These are phyloP conservation scores for Sebastes paucispinis DNA, from an alignment of 2,797 vertebrate genomes.

Conservation along the genomic window DNA sequence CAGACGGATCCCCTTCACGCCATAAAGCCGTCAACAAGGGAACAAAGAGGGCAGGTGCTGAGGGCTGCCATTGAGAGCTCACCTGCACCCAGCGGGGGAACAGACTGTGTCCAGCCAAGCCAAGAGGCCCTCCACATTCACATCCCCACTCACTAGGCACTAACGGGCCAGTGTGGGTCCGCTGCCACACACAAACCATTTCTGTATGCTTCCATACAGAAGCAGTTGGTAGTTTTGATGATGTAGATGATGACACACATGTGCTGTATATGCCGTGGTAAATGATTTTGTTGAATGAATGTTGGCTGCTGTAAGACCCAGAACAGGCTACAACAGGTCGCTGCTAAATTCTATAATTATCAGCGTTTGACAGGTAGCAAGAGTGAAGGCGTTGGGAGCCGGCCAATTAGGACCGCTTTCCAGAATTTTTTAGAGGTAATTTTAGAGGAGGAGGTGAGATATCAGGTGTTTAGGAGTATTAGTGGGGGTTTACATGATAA, in stretches of 20 bases:
- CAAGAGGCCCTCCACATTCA: constrained; percentile 78
- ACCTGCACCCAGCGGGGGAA: constrained; percentile 83
- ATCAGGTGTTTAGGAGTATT: constrained; percentile 17
- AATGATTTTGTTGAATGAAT: constrained; percentile 52
- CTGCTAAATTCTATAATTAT: constrained; percentile 62
- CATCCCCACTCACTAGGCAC: constrained; percentile 64
- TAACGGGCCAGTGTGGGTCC: constrained; percentile 41
- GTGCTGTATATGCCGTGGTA: constrained; percentile 4
- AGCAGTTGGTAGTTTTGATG: constrained; percentile 2
- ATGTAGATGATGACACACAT: constrained; percentile 34
- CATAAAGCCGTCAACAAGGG: constrained; percentile 82
- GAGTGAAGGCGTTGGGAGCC: constrained; percentile 42
- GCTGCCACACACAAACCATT: constrained; percentile 36
- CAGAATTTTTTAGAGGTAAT: constrained; percentile 35
- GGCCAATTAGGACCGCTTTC: constrained; percentile 44
- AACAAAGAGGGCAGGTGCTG: constrained; percentile 85
- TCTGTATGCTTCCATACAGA: constrained; percentile 18
- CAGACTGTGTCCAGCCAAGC: constrained; percentile 72
- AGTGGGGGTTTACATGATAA: background rate
- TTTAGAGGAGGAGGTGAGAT: constrained; percentile 31
- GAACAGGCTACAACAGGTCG: constrained; percentile 59
- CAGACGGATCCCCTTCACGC: constrained; percentile 80
- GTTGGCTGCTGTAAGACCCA: constrained; percentile 30
- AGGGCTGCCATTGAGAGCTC: constrained; percentile 81
- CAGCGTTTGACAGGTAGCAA: constrained; percentile 52